Evolutionary conservation across 2,888 invertebrate species (phyloP), one percentile per base, ranked within the genome.

Genomic region (Mycalesis mineus): DNA sequence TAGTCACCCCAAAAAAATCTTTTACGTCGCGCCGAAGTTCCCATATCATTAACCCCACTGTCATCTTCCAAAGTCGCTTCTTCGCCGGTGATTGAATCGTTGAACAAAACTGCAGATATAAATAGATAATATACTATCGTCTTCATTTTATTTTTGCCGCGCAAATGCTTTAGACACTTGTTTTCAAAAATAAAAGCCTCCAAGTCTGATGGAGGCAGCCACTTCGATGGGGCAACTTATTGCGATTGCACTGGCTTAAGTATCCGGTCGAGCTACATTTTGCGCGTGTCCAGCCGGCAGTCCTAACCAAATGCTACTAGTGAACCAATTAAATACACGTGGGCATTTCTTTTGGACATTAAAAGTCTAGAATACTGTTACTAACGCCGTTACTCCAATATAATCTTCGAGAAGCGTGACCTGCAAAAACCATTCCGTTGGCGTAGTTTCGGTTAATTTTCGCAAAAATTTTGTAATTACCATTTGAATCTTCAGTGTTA

Each of bases 11-110:
- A 54, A 11, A 59, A 22, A 17, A 36, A 52, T 53, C 66, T 74
- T 5, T 66, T 69, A 31, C 60, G 67, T 55, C 71, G 68, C 7
- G 33, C 17, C 60, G 62, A 22, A 13, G 22, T 9, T 7, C 33
- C 41, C 9, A 57, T 53, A 7, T 48, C 31, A 11, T 65, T 60
- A 22, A 57, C 47, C 42, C 63, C 60, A 47, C 56, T 61, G 17
- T 71, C 67, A 22, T 71, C 61, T 37, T 60, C 55, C 2, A 57
- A 31, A 2, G 28, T 40, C 15, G 31, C 66, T 52, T 73, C 71
- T 11, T 71, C 66, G 31, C 71, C 65, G 9, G 68, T 53, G 8
- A 11, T 67, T n/a, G 48, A 33, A 39, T 2, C n/a, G 39, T 22
- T 17, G 9, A 36, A 57, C 31, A 57, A 15, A 14, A 50, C 17